Conservation (phyloP, 1,140 invertebrate genomes). For the Drosophila tsacasi region DNA sequence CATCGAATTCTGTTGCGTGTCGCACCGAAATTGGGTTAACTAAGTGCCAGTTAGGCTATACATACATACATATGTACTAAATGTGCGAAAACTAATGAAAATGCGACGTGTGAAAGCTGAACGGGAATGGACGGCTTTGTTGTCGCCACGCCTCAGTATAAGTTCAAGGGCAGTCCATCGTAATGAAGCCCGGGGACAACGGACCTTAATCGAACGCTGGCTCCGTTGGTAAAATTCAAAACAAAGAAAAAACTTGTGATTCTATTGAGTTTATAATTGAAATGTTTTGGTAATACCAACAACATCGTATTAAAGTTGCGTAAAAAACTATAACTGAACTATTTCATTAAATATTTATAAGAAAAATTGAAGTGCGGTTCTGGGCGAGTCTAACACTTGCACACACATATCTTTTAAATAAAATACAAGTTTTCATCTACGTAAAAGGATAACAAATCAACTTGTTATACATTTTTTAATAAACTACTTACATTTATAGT, state of each 20-base stretch:
- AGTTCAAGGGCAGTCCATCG: conserved; percentile 68
- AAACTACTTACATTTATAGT: background rate
- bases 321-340: conserved; percentile 6
- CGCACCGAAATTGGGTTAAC: conserved; percentile 74
- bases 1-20: conserved; percentile 67
- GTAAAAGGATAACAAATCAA: background rate
- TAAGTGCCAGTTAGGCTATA: conserved; percentile 67
- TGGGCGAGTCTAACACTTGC: background rate
- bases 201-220: background rate
- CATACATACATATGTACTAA: conserved; percentile 19
- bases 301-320: background rate
- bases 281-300: background rate
- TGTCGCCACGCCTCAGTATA: conserved; percentile 37
- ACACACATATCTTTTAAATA: background rate
- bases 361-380: too few species aligned
- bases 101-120: conserved; percentile 60
- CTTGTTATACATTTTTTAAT: background rate
- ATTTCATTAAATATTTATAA: conserved; percentile 54
- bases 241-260: background rate
- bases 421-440: background rate
- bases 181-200: conserved; percentile 17
- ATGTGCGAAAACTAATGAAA: conserved; percentile 67
- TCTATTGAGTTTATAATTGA: background rate
- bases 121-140: conserved; percentile 17
- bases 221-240: conserved; percentile 4